Percentiles rank a stretch among this genome's conserved stretches.
Conservation (phyloP, 2,113 vertebrate species). For the human (Homo sapiens) region DNA sequence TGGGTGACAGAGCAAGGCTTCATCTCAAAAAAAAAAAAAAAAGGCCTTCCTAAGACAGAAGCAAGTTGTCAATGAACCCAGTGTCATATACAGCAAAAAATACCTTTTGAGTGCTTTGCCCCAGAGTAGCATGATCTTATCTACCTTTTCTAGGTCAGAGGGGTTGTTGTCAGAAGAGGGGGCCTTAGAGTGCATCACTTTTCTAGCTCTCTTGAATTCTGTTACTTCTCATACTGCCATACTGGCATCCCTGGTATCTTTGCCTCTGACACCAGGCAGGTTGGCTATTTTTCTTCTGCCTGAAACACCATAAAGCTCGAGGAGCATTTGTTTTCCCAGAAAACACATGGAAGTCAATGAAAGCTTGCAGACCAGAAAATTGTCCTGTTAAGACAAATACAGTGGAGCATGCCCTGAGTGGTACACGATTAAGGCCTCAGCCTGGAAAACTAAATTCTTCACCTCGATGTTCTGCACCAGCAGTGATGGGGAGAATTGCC, state of each 20-base stretch:
- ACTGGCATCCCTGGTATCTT: background rate
- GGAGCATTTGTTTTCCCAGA: constrained; percentile 57
- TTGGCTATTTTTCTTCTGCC: background rate
- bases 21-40: too few relatives aligned
- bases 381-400: constrained; percentile 66
- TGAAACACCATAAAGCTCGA: background rate
- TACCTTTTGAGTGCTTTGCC: background rate
- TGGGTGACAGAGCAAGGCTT: too few relatives aligned
- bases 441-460: constrained; percentile 57
- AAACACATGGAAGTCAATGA: constrained; percentile 66
- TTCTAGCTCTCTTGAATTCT: background rate
- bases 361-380: constrained; percentile 71
- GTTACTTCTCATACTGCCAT: background rate
- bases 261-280: background rate
- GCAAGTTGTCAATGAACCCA: background rate
- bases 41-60: background rate
- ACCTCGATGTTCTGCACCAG: background rate
- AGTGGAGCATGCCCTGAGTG: constrained; percentile 9
- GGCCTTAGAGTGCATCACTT: background rate
- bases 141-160: background rate
- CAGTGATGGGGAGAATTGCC: constrained; percentile 60
- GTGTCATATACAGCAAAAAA: background rate
- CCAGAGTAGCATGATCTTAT: background rate
- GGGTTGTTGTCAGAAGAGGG: background rate
- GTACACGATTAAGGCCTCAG: constrained; percentile 49